These are phyloP conservation scores for Drosophila eohydei DNA, from an alignment of 2,888 invertebrate genomes.

Conservation along the genomic window DNA sequence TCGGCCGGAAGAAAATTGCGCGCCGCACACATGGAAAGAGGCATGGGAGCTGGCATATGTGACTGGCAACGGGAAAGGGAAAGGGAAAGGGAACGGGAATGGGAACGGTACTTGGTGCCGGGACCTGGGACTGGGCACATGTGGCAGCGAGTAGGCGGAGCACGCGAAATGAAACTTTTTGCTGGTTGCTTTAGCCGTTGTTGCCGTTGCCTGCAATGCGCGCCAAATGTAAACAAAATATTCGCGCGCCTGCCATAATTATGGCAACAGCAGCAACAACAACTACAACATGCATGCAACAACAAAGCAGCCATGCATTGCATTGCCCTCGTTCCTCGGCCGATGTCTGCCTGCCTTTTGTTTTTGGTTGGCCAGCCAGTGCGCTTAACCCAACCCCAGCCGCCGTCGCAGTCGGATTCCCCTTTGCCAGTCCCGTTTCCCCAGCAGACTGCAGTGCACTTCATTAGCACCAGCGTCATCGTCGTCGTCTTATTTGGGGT, in stretches of 20 bases:
- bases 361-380: conserved; percentile 75
- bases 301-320: conserved; percentile 62
- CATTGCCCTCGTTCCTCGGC: conserved; percentile 49
- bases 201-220: conserved; percentile 71
- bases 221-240: conserved; percentile 81
- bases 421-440: not conserved
- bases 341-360: conserved; percentile 54
- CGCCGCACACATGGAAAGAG: conserved; percentile 24
- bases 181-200: conserved; percentile 17
- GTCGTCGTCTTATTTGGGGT: conserved; percentile 44
- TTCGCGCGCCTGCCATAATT: conserved; percentile 82
- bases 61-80: not conserved
- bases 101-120: conserved; percentile 18
- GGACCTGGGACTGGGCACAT: conserved; percentile 39
- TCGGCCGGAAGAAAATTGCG: conserved; percentile 68
- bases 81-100: not conserved
- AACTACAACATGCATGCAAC: conserved; percentile 34
- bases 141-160: conserved; percentile 77
- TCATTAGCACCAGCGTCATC: conserved; percentile 72
- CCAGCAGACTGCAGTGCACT: conserved; percentile 58
- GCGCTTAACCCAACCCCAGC: conserved; percentile 59
- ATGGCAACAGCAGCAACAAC: conserved; percentile 65
- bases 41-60: conserved; percentile 17
- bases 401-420: conserved; percentile 3
- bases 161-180: conserved; percentile 73